Evolutionary conservation across 2,888 invertebrate genomes (phyloP).

Genomic region (Agrenia bidenticulata): DNA sequence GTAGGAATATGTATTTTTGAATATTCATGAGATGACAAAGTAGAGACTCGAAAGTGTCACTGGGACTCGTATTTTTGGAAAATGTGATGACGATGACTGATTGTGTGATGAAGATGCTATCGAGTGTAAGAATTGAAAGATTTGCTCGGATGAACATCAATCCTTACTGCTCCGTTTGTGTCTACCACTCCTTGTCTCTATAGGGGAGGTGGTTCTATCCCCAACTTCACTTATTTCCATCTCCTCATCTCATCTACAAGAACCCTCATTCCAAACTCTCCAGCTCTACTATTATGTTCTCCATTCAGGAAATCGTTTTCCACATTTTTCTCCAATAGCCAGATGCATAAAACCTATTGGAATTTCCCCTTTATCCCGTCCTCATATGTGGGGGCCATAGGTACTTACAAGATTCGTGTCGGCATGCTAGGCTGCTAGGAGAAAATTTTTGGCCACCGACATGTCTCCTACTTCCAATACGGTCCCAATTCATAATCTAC

Average conservation of each 20-base stretch:
- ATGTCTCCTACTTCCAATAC: too few species aligned
- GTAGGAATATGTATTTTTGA: conserved; percentile 32
- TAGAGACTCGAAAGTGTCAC: conserved; percentile 18
- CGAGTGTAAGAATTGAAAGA: conserved; percentile 50
- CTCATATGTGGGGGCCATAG: conserved; percentile 4
- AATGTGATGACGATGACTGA: conserved; percentile 44
- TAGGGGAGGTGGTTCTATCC: neutral
- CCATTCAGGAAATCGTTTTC: conserved; percentile 20
- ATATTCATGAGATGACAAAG: conserved; percentile 24
- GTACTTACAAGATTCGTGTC: conserved; percentile 2
- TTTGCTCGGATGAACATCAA: conserved; percentile 48
- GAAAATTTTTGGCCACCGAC: too few species aligned
- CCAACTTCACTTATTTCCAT: conserved; percentile 3
- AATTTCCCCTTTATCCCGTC: conserved; percentile 9
- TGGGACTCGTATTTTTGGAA: conserved; percentile 17
- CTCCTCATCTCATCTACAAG: conserved; percentile 4
- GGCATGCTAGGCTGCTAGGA: conserved; percentile 3
- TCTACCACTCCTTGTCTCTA: neutral
- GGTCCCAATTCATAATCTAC: too few species aligned
- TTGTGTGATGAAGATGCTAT: conserved; percentile 49
- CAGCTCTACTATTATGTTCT: conserved; percentile 13
- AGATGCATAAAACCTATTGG: conserved; percentile 13
- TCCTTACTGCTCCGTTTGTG: conserved; percentile 20
- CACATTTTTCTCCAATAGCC: conserved; percentile 19
- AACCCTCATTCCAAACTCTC: conserved; percentile 2